These are phyloP conservation scores for Chlorospingus semifuscus DNA, from an alignment of 2,797 vertebrate genomes.

Conservation along the genomic window DNA sequence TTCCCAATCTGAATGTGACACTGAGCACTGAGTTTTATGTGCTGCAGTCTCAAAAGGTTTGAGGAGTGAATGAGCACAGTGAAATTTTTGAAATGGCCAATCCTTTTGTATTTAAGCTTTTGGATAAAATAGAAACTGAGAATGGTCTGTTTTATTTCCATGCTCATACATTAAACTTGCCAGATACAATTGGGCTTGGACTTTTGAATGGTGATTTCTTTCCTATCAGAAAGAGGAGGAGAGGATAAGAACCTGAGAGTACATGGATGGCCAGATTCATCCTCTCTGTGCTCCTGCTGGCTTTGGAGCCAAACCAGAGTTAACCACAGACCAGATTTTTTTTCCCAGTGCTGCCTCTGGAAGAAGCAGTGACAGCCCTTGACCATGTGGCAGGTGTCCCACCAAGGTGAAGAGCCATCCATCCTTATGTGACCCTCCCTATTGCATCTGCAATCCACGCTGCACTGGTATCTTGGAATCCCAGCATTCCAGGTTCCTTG, in stretches of 20 bases:
- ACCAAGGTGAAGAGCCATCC: not conserved
- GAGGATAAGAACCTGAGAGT: not conserved
- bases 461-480: not conserved
- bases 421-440: not conserved
- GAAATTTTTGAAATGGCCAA: not conserved
- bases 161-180: not conserved
- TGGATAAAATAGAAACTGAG: not conserved
- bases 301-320: not conserved
- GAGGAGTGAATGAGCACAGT: not conserved
- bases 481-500: not conserved
- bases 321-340: not conserved
- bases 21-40: not conserved
- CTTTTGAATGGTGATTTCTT: not conserved
- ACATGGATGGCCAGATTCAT: not conserved
- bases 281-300: not conserved
- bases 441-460: not conserved
- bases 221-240: not conserved
- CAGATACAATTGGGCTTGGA: not conserved
- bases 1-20: not conserved
- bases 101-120: not conserved
- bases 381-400: not conserved
- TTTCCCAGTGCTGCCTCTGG: not conserved
- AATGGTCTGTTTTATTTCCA: not conserved
- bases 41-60: not conserved
- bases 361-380: not conserved